These are phyloP conservation scores for Shinisaurus crocodilurus DNA, from an alignment of 2,113 vertebrate genomes.

Conservation along the genomic window DNA sequence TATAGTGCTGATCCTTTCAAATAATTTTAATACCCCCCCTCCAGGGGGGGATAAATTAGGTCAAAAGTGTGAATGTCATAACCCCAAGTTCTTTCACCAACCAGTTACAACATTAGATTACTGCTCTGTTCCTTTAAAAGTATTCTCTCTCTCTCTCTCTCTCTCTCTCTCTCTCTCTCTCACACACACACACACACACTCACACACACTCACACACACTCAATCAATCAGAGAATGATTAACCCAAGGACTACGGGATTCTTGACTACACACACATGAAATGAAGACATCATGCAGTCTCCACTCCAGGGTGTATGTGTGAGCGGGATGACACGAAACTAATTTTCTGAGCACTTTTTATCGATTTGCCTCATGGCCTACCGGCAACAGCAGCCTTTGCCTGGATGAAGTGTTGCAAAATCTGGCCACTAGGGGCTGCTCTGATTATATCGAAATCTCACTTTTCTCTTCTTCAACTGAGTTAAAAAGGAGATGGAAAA, in stretches of 20 bases:
- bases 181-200: too few species aligned
- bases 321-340: not conserved
- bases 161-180: too few species aligned
- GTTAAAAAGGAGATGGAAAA: not conserved
- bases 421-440: conserved; percentile 68
- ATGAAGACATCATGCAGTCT: not conserved
- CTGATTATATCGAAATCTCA: conserved; percentile 57
- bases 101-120: too few species aligned
- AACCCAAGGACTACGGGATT: not conserved
- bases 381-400: not conserved
- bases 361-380: not conserved
- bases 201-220: too few species aligned
- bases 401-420: conserved; percentile 17
- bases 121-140: too few species aligned
- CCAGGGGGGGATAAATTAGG: not conserved
- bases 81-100: too few species aligned
- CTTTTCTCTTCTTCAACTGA: rapidly evolving
- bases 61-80: not conserved
- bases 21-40: not conserved
- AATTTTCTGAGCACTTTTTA: too few species aligned
- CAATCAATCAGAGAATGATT: not conserved
- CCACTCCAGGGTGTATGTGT: not conserved
- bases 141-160: too few species aligned
- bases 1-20: not conserved
- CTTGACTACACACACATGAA: too few species aligned